phyloP scores from a whole-genome alignment of 2,797 vertebrate species.

The Epinephelus coioides region DNA sequence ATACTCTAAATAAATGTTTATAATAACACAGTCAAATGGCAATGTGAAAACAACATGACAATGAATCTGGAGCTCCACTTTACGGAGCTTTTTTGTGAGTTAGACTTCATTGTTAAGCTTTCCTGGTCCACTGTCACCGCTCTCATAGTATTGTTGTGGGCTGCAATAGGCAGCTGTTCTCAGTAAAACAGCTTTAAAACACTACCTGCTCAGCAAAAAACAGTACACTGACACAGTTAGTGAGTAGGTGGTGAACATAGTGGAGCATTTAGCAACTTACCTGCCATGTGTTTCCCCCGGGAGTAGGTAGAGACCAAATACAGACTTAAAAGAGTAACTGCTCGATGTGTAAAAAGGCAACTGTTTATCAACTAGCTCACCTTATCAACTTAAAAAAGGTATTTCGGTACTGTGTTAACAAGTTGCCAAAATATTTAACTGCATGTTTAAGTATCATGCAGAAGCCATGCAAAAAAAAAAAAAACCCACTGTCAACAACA shows the following conservation, averaged over 20 bases:
- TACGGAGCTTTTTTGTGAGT: neutral
- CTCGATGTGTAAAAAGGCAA: neutral
- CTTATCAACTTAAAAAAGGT: neutral
- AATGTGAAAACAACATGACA: no score
- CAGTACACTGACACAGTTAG: neutral
- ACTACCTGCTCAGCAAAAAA: neutral
- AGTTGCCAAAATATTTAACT: no score
- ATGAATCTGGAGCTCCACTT: neutral
- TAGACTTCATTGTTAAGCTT: neutral
- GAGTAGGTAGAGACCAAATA: neutral
- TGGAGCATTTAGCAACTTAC: neutral
- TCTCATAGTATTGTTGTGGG: no score
- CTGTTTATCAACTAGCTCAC: neutral
- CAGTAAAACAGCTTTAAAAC: neutral
- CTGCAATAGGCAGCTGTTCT: no score
- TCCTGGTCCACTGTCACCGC: no score
- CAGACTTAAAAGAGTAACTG: neutral
- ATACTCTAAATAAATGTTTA: neutral
- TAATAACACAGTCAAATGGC: no score
- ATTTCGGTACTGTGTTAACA: neutral
- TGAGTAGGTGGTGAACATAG: neutral
- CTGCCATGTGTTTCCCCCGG: neutral
- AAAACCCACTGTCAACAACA: no score
- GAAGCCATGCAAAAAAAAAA: no score
- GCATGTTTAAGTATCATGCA: no score